phyloP scores from a whole-genome alignment of 2,113 vertebrate species.

The Procavia capensis region DNA sequence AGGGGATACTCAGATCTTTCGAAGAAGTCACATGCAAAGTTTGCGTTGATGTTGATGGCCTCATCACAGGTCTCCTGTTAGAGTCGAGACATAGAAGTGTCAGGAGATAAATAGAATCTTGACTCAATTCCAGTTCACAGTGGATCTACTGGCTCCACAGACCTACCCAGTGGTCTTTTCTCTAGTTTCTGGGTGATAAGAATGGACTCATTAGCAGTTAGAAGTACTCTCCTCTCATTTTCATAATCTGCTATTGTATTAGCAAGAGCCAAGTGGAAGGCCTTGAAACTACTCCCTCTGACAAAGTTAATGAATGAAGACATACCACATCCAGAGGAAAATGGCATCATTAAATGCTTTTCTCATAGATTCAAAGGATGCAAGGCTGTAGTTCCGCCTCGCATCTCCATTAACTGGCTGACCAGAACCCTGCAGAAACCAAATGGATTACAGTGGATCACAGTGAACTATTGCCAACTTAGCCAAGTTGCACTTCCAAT shows the following conservation, averaged over 20 bases:
- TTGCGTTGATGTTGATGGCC: not conserved
- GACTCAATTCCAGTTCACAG: not conserved
- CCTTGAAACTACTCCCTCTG: not conserved
- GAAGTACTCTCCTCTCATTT: not conserved
- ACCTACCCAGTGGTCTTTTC: not conserved
- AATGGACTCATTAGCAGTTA: not conserved
- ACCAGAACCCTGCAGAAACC: not conserved
- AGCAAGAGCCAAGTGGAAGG: not conserved
- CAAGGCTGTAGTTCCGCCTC: not conserved
- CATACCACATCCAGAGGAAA: not conserved
- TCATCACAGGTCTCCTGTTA: not conserved
- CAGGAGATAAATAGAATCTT: not conserved
- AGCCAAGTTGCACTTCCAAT: not conserved
- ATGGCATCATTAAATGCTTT: not conserved
- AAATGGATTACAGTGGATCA: not conserved
- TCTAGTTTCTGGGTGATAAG: not conserved
- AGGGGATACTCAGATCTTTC: not conserved
- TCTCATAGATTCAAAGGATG: not conserved
- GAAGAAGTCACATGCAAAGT: not conserved
- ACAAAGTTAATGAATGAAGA: constrained; percentile 7
- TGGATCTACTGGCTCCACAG: not conserved
- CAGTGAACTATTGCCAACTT: not conserved
- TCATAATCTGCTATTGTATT: not conserved
- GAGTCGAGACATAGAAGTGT: not conserved
- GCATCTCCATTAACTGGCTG: not conserved